Conservation (phyloP, 2,888 invertebrate genomes). For the Cyrtodaria siliqua region DNA sequence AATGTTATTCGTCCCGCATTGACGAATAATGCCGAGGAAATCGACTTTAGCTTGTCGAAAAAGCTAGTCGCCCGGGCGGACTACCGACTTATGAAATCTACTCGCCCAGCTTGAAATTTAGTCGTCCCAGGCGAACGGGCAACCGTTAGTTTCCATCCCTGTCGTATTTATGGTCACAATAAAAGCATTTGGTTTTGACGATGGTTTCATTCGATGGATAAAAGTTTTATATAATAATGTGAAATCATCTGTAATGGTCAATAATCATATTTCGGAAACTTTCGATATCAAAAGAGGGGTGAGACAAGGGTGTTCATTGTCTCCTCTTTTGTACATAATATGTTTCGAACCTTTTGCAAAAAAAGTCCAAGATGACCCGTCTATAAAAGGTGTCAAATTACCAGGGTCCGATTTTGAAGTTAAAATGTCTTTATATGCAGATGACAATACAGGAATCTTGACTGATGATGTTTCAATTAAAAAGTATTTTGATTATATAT, state of each 20-base stretch:
- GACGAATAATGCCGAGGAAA: too few relatives aligned
- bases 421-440: constrained; percentile 37
- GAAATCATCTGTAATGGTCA: constrained; percentile 55
- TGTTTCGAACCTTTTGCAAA: constrained; percentile 42
- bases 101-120: too few relatives aligned
- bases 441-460: constrained; percentile 35
- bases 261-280: constrained; percentile 51
- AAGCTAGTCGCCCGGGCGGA: too few relatives aligned
- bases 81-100: too few relatives aligned
- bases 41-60: too few relatives aligned
- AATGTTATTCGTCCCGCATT: too few relatives aligned
- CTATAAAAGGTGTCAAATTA: constrained; percentile 27
- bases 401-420: constrained; percentile 27
- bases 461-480: constrained; percentile 2
- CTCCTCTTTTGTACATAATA: constrained; percentile 48
- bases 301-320: constrained; percentile 54
- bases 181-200: constrained; percentile 57
- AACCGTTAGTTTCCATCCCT: too few relatives aligned
- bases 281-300: constrained; percentile 48
- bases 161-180: constrained; percentile 60
- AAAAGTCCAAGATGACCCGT: constrained; percentile 25
- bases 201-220: constrained; percentile 58
- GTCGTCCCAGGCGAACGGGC: too few relatives aligned
- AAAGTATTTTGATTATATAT: constrained; percentile 7
- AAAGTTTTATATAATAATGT: constrained; percentile 57